These are phyloP conservation scores for Dermolepida albohirtum DNA, from an alignment of 2,888 invertebrate genomes.

Conservation along the genomic window DNA sequence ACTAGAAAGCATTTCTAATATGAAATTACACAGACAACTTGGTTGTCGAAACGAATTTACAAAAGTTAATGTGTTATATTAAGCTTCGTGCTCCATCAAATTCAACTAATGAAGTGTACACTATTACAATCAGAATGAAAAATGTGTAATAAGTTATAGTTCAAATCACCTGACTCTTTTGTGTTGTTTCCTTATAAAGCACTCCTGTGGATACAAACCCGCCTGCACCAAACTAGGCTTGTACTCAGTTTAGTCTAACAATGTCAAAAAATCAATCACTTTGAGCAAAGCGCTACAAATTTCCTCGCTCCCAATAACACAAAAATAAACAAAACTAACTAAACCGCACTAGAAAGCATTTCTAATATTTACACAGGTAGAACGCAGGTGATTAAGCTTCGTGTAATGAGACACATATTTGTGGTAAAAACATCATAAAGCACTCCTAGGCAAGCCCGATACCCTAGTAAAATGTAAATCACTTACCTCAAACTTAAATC, in stretches of 20 bases:
- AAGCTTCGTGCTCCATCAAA: too few relatives aligned
- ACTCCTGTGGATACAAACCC: conserved; percentile 73
- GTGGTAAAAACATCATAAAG: conserved; percentile 23
- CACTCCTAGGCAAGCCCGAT: conserved; percentile 26
- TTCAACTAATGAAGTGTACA: too few relatives aligned
- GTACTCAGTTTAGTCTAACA: conserved; percentile 64
- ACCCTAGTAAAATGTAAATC: conserved; percentile 1
- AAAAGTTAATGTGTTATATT: too few relatives aligned
- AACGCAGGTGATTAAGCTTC: conserved; percentile 30
- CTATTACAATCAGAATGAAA: background rate
- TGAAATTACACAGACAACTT: too few relatives aligned
- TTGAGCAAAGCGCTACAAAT: conserved; percentile 32
- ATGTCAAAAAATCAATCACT: conserved; percentile 46
- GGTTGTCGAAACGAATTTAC: too few relatives aligned
- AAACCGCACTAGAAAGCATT: conserved; percentile 23
- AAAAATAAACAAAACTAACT: conserved; percentile 21
- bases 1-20: too few relatives aligned
- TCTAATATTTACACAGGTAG: conserved; percentile 28
- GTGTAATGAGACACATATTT: conserved; percentile 17
- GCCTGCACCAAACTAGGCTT: conserved; percentile 72
- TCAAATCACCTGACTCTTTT: conserved; percentile 81
- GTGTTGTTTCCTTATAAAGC: conserved; percentile 83
- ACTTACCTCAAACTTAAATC: conserved; percentile 88
- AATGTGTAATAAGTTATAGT: conserved; percentile 30
- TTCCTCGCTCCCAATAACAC: conserved; percentile 25